Base-by-base conservation (phyloP, 1,140 invertebrate genomes). In the Monomorium pharaonis region DNA sequence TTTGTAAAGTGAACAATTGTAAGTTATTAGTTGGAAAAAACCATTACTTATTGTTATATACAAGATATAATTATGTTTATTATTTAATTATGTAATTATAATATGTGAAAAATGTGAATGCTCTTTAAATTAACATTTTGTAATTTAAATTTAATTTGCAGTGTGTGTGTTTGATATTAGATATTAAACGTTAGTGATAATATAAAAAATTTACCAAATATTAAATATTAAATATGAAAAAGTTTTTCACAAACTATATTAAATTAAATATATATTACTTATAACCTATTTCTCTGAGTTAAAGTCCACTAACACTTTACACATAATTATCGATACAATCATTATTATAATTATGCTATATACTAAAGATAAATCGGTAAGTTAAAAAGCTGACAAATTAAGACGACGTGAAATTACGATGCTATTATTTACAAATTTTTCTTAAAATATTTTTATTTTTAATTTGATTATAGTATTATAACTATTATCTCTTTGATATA, bases 401-500 rank as follows among this genome's bases (percentile, higher is more conserved):
- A 37, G 12, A 18, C 7, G 2, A 51, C 7, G 33, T 33, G 18
- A 78, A 63, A 54, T 80, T 65, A 80, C 30, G 5, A 21, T 30
- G 14, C 12, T 30, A 18, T 27, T 80, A 80, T 80, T 80, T 80
- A 80, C 76, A 80, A 65, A 16, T 80, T 18, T 54, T 2, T 42
- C 4, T 37, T 37, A 56, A 56, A 14, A 56, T 27, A 78, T 33
- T 60, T 56, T 0, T n/a, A 30, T 21, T 21, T n/a, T 47, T 33
- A 80, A 24, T 67, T 16, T 1, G 21, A 27, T 60, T 54, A 33
- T 37, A 37, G n/a, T 7, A 37, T 44, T 27, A 44, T 44, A 30
- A 30, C 18, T 62, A 24, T 14, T 33, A 7, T 63, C 60, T 42
- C 21, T 51, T 14, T 37, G 10, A 75, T 58, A 77, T n/a, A n/a